Base-by-base conservation (phyloP, 2,797 vertebrate species). In the Hypotaenidia philippensis region DNA sequence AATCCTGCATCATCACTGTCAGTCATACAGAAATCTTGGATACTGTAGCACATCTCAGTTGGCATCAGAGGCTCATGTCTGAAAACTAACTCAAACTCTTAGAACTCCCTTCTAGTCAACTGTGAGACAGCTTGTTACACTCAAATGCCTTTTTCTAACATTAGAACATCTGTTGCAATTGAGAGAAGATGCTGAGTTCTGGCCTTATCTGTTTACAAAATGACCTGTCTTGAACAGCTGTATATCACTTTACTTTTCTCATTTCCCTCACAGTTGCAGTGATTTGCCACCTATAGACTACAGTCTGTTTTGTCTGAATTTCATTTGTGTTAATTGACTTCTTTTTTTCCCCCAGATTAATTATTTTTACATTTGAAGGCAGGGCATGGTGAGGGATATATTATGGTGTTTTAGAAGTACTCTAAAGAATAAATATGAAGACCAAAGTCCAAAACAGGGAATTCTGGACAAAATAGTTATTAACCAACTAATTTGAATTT, bases 221-320 rank as follows among this genome's bases (percentile, higher is more conserved):
- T 90, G 49, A 89, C 93, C 53, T 89, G 57, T 71, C 90, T 96
- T 94, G 71, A 97, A 83, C 89, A 96, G 79, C 78, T 97, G 95
- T 96, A 74, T 88, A 91, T 96, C 89, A 90, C 70, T 93, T 95
- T 89, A 77, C 56, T 89, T 92, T 94, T 94, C 94, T 90, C 72
- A 96, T 97, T 98, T 97, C 44, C 90, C 87, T 97, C 95, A 92
- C 96, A 97, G 95, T 79, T 87, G 88, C 82, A 95, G 96, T 96
- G 92, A 97, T 97, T 97, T 97, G 89, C 95, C 96, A 96, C 97
- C 96, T 97, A 90, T 85, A 93, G 97, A 40, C 75, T 92, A 82
- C 91, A 96, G 94, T 93, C 90, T 95, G 93, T 95, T 97, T 97
- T 78, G 75, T 85, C 76, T 97, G 83, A 96, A 96, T 95, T 96